A percentile compares a stretch with the other conserved stretches of the same genome.
Conservation (phyloP, 1,140 invertebrate species). For the Drosophila yakuba region DNA sequence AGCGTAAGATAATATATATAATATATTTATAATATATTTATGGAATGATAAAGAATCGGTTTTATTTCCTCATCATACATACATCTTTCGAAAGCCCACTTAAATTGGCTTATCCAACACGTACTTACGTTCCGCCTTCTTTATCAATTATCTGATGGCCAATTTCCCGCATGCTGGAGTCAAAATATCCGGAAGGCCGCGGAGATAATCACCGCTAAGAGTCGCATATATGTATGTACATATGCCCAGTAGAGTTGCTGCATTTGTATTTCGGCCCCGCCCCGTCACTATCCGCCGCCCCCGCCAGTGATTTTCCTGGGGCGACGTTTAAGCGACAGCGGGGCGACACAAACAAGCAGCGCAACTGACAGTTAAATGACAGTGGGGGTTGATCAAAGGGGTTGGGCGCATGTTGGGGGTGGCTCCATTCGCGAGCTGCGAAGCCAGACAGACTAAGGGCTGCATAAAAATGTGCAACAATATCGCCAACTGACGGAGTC, state of each 20-base stretch:
- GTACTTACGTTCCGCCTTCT: background rate
- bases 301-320: slow-evolving; percentile 22
- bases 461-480: slow-evolving; percentile 51
- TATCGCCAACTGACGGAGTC: slow-evolving; percentile 4
- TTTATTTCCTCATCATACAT: too few relatives aligned
- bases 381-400: slow-evolving; percentile 43
- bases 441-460: slow-evolving; percentile 38
- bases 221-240: background rate
- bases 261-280: slow-evolving; percentile 33
- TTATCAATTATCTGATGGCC: slow-evolving; percentile 34
- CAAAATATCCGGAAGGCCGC: slow-evolving; percentile 12
- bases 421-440: background rate
- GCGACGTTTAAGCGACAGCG: slow-evolving; percentile 71
- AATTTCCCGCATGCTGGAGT: slow-evolving; percentile 6
- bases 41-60: too few relatives aligned
- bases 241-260: slow-evolving; percentile 16
- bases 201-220: slow-evolving; percentile 37
- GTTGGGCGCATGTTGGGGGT: background rate
- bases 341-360: slow-evolving; percentile 55
- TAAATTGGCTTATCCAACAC: background rate
- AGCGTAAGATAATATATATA: too few relatives aligned
- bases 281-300: slow-evolving; percentile 7
- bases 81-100: background rate
- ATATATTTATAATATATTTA: too few relatives aligned
- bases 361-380: slow-evolving; percentile 75